A percentile compares a stretch with the other conserved stretches of the same genome.
phyloP scores from a whole-genome alignment of 2,888 invertebrate genomes.

The Platycheirus rosarum region DNA sequence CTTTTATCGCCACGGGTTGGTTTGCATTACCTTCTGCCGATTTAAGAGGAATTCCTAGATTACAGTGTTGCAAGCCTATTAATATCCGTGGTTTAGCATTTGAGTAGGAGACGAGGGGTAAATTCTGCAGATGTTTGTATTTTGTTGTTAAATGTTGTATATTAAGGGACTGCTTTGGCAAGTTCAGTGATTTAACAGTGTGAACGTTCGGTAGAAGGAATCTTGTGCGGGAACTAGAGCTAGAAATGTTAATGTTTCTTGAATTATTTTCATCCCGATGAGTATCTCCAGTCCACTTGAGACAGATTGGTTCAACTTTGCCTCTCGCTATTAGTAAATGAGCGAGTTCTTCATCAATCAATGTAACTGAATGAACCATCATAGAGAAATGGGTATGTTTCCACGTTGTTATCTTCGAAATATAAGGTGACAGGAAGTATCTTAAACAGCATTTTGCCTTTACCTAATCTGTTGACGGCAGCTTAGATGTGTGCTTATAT shows the following conservation, averaged over 20 bases:
- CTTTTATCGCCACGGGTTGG: not conserved
- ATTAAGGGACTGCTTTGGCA: not conserved
- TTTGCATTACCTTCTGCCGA: not conserved
- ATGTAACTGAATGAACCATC: constrained; percentile 55
- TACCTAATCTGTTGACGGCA: no score
- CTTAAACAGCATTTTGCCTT: not conserved
- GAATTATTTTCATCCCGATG: constrained; percentile 4
- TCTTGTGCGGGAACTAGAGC: constrained; percentile 32
- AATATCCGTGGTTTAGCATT: constrained; percentile 26
- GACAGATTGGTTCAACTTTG: not conserved
- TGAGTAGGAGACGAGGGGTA: constrained; percentile 26
- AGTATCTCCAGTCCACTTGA: constrained; percentile 21
- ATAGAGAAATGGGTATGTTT: constrained; percentile 53
- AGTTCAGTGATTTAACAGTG: not conserved
- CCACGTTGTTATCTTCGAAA: not conserved
- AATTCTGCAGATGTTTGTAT: constrained; percentile 15
- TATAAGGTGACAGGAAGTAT: constrained; percentile 42
- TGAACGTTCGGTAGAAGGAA: not conserved
- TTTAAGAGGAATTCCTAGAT: constrained; percentile 15
- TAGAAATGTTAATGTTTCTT: not conserved
- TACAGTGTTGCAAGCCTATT: constrained; percentile 18
- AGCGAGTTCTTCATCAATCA: constrained; percentile 48
- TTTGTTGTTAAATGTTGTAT: not conserved
- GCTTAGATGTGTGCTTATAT: no score
- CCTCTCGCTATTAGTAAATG: constrained; percentile 12